A percentile compares a stretch with the other conserved stretches of the same genome.
phyloP scores from a whole-genome alignment of 2,888 invertebrate genomes.

The Nephrotoma appendiculata region DNA sequence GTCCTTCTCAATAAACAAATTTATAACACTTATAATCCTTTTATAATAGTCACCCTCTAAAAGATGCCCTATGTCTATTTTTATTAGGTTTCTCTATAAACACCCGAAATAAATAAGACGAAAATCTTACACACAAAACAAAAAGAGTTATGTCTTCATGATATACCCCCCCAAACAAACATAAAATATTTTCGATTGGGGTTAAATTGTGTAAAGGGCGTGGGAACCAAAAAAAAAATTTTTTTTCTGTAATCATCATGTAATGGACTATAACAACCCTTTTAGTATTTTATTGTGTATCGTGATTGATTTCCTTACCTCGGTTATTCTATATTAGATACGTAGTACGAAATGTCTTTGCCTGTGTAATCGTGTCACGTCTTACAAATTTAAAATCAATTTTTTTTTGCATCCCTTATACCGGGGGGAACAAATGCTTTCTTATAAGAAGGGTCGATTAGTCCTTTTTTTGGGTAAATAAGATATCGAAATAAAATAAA shows the following conservation, averaged over 20 bases:
- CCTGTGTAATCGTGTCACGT: background rate
- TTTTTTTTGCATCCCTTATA: background rate
- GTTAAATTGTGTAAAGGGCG: background rate
- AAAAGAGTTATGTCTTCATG: background rate
- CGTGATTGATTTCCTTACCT: background rate
- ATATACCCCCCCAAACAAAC: background rate
- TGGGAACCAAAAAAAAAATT: background rate
- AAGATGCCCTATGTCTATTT: background rate
- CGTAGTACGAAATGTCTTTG: background rate
- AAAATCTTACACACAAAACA: background rate
- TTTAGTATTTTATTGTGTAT: background rate
- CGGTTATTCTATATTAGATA: background rate
- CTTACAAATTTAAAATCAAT: conserved; percentile 3
- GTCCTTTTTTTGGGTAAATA: background rate
- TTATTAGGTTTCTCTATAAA: background rate
- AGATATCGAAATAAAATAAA: background rate
- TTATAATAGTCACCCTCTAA: background rate
- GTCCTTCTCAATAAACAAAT: conserved; percentile 18
- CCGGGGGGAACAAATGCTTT: background rate
- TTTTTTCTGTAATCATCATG: background rate
- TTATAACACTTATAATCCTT: conserved; percentile 1
- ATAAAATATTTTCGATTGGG: background rate
- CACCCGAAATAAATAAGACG: background rate
- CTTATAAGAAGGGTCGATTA: background rate
- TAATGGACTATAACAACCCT: background rate